These are phyloP conservation scores for Caerostris extrusa DNA, from an alignment of 1,140 invertebrate species.

Conservation along the genomic window DNA sequence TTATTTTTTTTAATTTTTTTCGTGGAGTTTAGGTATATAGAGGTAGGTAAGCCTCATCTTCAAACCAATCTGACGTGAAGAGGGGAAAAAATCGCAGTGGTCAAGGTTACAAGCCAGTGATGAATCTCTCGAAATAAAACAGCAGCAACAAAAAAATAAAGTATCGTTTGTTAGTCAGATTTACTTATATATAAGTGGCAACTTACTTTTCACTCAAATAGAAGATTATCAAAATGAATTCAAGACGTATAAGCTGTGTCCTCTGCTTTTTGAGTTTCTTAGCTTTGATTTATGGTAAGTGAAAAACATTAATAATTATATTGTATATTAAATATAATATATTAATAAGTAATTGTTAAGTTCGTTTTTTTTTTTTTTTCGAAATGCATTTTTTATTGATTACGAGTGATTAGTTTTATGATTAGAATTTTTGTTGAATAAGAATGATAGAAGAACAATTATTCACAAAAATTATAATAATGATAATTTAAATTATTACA, in stretches of 20 bases:
- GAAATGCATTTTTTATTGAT: neutral
- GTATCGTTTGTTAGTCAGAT: neutral
- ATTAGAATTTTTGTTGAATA: too few relatives aligned
- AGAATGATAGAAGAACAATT: too few relatives aligned
- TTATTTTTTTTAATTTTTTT: neutral
- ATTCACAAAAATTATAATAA: too few relatives aligned
- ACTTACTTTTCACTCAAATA: neutral
- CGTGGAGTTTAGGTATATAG: neutral
- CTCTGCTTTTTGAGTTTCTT: neutral
- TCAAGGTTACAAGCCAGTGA: constrained; percentile 17
- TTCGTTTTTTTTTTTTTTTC: neutral
- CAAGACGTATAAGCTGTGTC: neutral
- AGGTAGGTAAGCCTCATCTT: neutral
- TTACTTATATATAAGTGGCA: neutral
- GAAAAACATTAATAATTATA: neutral
- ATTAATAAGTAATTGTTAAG: neutral
- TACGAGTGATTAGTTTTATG: neutral
- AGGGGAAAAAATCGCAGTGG: constrained; percentile 8
- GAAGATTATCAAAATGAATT: neutral
- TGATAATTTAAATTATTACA: too few relatives aligned
- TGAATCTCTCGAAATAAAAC: constrained; percentile 27
- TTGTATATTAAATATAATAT: neutral
- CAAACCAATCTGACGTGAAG: neutral
- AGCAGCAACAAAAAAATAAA: neutral
- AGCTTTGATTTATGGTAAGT: neutral